Evolutionary conservation across 2,113 vertebrate species (phyloP).

Genomic region (Proteles cristata): DNA sequence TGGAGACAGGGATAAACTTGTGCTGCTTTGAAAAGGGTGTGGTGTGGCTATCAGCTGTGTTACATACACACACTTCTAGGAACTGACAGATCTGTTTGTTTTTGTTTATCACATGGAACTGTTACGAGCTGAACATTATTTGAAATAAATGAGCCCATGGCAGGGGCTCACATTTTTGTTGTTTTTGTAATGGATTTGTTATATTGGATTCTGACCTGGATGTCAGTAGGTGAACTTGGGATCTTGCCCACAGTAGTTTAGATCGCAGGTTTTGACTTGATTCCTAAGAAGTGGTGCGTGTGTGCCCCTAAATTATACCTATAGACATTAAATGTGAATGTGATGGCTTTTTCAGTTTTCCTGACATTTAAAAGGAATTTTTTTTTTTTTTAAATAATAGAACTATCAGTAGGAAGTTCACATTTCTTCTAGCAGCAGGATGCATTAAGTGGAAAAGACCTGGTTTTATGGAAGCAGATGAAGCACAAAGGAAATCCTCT

Average conservation of each 20-base stretch:
- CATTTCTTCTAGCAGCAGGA: slow-evolving; percentile 28
- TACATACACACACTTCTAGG: neutral
- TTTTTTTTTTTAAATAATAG: neutral
- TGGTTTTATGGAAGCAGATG: slow-evolving; percentile 72
- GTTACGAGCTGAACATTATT: neutral
- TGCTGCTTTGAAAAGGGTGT: neutral
- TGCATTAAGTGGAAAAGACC: slow-evolving; percentile 69
- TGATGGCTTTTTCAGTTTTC: neutral
- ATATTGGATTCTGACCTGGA: neutral
- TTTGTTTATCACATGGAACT: neutral
- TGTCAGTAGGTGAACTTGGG: neutral
- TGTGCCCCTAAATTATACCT: neutral
- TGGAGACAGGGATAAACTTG: neutral
- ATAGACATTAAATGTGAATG: neutral
- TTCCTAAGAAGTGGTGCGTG: neutral
- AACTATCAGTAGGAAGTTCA: neutral
- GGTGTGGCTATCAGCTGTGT: neutral
- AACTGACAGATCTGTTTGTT: neutral
- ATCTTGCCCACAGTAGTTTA: neutral
- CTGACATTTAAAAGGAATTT: neutral
- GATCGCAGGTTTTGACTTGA: neutral
- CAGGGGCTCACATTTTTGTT: neutral
- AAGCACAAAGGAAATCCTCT: slow-evolving; percentile 80
- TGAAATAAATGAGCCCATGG: neutral
- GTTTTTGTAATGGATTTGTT: neutral